Evolutionary conservation across 2,888 invertebrate species (phyloP), one percentile per base, ranked within the genome.

Genomic region (Clostera curtula): DNA sequence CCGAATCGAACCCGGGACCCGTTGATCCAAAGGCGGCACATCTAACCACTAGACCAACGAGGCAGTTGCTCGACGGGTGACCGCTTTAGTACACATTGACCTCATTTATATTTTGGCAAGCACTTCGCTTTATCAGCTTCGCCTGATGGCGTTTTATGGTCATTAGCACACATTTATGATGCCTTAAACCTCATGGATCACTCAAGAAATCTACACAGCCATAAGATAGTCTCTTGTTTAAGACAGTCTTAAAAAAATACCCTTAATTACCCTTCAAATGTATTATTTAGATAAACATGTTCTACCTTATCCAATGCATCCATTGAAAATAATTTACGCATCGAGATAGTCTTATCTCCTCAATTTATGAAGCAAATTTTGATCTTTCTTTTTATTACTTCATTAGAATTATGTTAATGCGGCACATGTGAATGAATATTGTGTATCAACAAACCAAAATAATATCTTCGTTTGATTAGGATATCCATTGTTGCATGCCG

Each of bases 401-500:
- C 15, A 20, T 20, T 24, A 17, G 12, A 21, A 28, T 36, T 34
- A 42, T 36, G 36, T 25, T 25, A 36, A 40, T 31, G 16, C 19
- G 20, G n/a, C 16, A 29, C 28, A 18, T 24, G 28, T 31, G 36
- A 35, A 44, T 49, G 39, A 12, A 35, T 34, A 36, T 40, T 43
- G 36, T 25, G n/a, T n/a, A n/a, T n/a, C n/a, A n/a, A n/a, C n/a
- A n/a, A 30, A 11, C 21, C 28, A 12, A 39, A 18, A 18, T 18
- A 18, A 40, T 29, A 35, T 35, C 12, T 31, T 27, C 17, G 25
- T 16, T 18, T 25, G 39, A 39, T 49, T 41, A 47, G 48, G 36
- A 31, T 11, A 9, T 25, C 31, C 39, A 49, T 49, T 49, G 50
- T 49, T 42, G 32, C 23, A 39, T 30, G 34, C 25, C 18, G 6